These are phyloP conservation scores for Papilio machaon DNA, from an alignment of 1,140 invertebrate genomes.

Conservation along the genomic window DNA sequence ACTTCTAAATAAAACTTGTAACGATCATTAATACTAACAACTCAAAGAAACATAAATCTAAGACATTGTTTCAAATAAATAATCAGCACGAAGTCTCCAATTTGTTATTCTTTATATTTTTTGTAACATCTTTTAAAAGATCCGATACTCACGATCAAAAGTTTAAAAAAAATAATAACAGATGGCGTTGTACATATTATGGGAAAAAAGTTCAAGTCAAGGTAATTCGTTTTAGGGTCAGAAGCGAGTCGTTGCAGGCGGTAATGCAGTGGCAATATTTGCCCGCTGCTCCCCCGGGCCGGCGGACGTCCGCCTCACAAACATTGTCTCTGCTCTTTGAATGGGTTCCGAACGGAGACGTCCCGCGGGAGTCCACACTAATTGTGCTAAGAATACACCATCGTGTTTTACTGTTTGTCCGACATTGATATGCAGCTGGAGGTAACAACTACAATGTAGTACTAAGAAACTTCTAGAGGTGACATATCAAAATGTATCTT, in stretches of 20 bases:
- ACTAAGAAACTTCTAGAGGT: not conserved
- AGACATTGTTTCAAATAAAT: not conserved
- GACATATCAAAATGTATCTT: not conserved
- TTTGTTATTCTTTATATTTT: not conserved
- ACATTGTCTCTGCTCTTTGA: conserved; percentile 58
- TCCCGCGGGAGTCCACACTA: conserved; percentile 40
- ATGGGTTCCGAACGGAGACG: conserved; percentile 45
- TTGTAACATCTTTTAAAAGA: not conserved
- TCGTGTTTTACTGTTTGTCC: conserved; percentile 2
- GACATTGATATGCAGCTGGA: conserved; percentile 8
- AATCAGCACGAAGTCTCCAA: not conserved
- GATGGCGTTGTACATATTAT: not conserved
- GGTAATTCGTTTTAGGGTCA: conserved; percentile 50
- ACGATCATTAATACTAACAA: not conserved
- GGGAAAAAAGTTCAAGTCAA: conserved; percentile 44
- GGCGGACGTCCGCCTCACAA: conserved; percentile 57
- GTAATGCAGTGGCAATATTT: conserved; percentile 77
- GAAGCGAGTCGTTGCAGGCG: conserved; percentile 63
- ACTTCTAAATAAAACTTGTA: conserved; percentile 11
- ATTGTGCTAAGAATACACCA: conserved; percentile 41
- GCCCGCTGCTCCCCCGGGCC: conserved; percentile 54
- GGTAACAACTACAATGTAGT: not conserved
- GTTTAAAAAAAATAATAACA: not conserved
- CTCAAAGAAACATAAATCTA: not conserved
- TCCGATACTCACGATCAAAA: not conserved